Evolutionary conservation across 2,888 invertebrate genomes (phyloP), one percentile per base, ranked within the genome.

Genomic region (Caenorhabditis imperialis): DNA sequence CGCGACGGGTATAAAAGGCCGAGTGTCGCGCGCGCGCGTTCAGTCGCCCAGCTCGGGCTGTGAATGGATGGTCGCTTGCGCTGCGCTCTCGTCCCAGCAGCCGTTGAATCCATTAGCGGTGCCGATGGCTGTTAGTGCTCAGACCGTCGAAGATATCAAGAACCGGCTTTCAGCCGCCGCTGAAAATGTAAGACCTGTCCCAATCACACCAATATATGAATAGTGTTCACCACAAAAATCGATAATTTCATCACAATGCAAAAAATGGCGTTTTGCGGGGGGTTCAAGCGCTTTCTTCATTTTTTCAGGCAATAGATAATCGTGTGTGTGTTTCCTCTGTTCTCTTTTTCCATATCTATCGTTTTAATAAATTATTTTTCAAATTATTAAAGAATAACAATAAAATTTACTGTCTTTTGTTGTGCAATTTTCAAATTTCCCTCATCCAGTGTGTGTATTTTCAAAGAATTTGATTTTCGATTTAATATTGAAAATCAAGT

Each of bases 111-210:
- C 62, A 42, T 76, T 83, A 77, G 78, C 79, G 61, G 75, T 70
- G 71, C 60, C 78, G 74, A 78, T 78, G 76, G 73, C 73, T 50
- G 45, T 75, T 50, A 33, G 60, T 48, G 71, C 73, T 45, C 70
- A 71, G 54, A 73, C 73, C 40, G 81, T 84, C 45, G 86, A 86
- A 35, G 85, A 83, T 65, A 79, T 86, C 76, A 86, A 85, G 79
- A 65, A 78, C 54, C 81, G 80, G 58, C 82, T 86, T 27, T 67
- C 75, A 50, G 44, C 51, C 57, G 84, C 84, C 47, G 75, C 82
- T 60, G 82, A 86, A 74, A 85, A 86, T 80, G 86, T 86, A 86
- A 86, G 85, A 45, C 65, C 55, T 25, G 53, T 65, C 61, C 20
- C 22, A 20, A 44, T 40, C 53, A 38, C 54, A 25, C 55, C 25